These are phyloP conservation scores for Enteromius mattozi DNA, from an alignment of 2,797 vertebrate species.

Conservation along the genomic window DNA sequence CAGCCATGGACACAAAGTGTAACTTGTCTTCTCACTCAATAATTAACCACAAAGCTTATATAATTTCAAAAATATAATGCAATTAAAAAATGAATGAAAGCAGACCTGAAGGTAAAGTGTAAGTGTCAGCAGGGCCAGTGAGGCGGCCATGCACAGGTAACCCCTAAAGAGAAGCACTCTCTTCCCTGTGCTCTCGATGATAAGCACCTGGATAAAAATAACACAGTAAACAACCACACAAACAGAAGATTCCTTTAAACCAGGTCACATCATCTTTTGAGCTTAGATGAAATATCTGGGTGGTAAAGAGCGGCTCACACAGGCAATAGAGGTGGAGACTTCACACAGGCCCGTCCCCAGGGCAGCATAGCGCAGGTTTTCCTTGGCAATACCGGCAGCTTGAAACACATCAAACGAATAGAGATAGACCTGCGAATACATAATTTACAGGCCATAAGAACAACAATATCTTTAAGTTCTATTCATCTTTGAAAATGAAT, in stretches of 20 bases:
- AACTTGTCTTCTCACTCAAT: background rate
- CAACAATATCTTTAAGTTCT: background rate
- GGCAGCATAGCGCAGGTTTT: constrained; percentile 73
- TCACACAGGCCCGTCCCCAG: constrained; percentile 81
- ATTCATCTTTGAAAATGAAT: background rate
- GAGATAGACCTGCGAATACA: constrained; percentile 80
- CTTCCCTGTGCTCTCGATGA: constrained; percentile 75
- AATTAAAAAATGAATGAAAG: background rate
- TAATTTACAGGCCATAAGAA: background rate
- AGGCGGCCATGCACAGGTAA: constrained; percentile 66
- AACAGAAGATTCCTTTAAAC: background rate
- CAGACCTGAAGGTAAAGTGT: constrained; percentile 60
- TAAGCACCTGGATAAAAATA: constrained; percentile 72
- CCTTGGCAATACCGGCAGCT: constrained; percentile 77
- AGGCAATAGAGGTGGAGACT: constrained; percentile 70
- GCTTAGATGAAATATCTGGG: background rate
- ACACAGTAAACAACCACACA: constrained; percentile 13
- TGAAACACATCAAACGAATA: constrained; percentile 82
- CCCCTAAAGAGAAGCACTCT: constrained; percentile 69
- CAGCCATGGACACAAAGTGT: background rate
- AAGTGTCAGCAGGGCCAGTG: constrained; percentile 52
- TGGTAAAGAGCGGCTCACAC: constrained; percentile 67
- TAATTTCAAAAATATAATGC: background rate
- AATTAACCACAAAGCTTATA: background rate
- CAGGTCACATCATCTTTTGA: background rate